Base-by-base conservation (phyloP, 2,113 vertebrate species). In the Nerophis lumbriciformis region DNA sequence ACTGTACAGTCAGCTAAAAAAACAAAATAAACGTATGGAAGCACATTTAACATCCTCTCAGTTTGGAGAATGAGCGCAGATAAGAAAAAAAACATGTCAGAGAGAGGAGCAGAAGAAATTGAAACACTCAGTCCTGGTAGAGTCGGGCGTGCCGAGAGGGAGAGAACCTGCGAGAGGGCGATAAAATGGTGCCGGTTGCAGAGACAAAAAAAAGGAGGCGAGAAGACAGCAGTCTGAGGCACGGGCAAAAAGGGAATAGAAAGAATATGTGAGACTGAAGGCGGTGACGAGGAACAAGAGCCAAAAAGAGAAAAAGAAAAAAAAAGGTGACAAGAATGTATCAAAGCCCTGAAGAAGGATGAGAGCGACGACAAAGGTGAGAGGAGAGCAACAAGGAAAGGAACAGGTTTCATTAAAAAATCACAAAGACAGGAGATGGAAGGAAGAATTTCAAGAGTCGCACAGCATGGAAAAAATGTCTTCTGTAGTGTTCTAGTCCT, bases 341-440 rank as follows among this genome's bases (percentile, higher is more conserved):
- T 78, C 74, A 78, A 78, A 80, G 75, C 0, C 4, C 42, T 15
- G 16, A 49, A 51, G 51, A 68, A 63, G 59, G 60, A 77, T 63
- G 55, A 74, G 65, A 61, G 59, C 28, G 47, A 60, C 6, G 47
- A 60, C 65, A 15, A 21, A 11, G 38, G 63, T 55, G 50, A 66
- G 53, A 13, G 9, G 16, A 1, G 2, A 69, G 64, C 19, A 45
- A 50, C 0, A 44, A 53, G 48, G 36, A 59, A 69, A 66, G 12
- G 42, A 72, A 60, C 63, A 65, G 55, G 59, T 35, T n/a, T 67
- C 66, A 72, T 73, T 65, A 76, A 69, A 66, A 69, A 57, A 51
- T 75, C 68, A 80, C 66, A 68, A 79, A 59, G 69, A 47, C 48
- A 36, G 36, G 42, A 59, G 56, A 53, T 19, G 42, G 66, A 9